phyloP scores from a whole-genome alignment of 2,113 vertebrate genomes.

The Oncorhynchus keta region DNA sequence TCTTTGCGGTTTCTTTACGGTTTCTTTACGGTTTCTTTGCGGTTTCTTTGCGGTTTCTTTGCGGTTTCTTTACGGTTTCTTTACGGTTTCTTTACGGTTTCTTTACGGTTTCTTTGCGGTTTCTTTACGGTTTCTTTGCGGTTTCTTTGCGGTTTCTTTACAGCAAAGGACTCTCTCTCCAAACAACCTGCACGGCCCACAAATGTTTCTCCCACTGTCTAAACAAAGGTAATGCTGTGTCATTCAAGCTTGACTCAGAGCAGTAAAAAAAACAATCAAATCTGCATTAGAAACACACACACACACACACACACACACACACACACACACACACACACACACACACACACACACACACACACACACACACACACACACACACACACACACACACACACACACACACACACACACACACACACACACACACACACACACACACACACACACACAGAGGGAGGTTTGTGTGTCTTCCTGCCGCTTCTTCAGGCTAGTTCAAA shows the following conservation, averaged over 20 bases:
- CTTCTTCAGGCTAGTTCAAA: conserved; percentile 14
- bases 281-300: conserved; percentile 1
- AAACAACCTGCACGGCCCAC: background rate
- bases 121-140: too few relatives aligned
- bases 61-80: background rate
- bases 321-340: background rate
- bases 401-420: too few relatives aligned
- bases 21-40: too few relatives aligned
- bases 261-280: conserved; percentile 1
- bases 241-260: background rate
- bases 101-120: too few relatives aligned
- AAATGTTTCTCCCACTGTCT: background rate
- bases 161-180: background rate
- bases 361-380: too few relatives aligned
- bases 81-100: too few relatives aligned
- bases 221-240: background rate
- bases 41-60: too few relatives aligned
- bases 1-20: background rate
- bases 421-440: too few relatives aligned
- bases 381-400: background rate
- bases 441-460: background rate
- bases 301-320: background rate
- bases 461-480: background rate
- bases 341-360: background rate
- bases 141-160: background rate